These are phyloP conservation scores for Erebia ligea DNA, from an alignment of 2,888 invertebrate genomes.

Conservation along the genomic window DNA sequence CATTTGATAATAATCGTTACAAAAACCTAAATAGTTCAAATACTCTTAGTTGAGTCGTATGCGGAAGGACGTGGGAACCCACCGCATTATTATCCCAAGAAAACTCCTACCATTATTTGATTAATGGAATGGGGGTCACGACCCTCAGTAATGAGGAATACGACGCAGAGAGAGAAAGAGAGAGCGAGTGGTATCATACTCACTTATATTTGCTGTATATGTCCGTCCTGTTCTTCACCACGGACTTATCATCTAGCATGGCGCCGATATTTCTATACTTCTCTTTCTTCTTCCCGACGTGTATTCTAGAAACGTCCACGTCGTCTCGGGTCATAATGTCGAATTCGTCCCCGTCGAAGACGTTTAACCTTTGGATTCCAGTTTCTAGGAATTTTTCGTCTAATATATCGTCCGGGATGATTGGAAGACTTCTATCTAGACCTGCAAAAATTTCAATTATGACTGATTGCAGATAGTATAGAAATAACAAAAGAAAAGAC, in stretches of 20 bases:
- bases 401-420: conserved; percentile 85
- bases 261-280: conserved; percentile 83
- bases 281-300: conserved; percentile 84
- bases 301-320: conserved; percentile 74
- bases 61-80: too few species aligned
- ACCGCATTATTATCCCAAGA: too few species aligned
- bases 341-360: conserved; percentile 91
- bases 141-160: too few species aligned
- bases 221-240: conserved; percentile 75
- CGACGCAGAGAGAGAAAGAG: too few species aligned
- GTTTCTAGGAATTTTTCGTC: conserved; percentile 81
- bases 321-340: conserved; percentile 87
- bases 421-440: conserved; percentile 80
- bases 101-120: too few species aligned
- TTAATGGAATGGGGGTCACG: too few species aligned
- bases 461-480: background rate
- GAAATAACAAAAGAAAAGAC: background rate
- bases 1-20: too few species aligned
- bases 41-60: too few species aligned
- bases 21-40: too few species aligned
- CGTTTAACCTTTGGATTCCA: conserved; percentile 84
- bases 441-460: conserved; percentile 46
- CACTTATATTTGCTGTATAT: conserved; percentile 84
- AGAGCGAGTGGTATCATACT: conserved; percentile 50
- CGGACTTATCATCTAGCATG: conserved; percentile 88